These are phyloP conservation scores for Chloroclysta siterata DNA, from an alignment of 2,888 invertebrate genomes.

Conservation along the genomic window DNA sequence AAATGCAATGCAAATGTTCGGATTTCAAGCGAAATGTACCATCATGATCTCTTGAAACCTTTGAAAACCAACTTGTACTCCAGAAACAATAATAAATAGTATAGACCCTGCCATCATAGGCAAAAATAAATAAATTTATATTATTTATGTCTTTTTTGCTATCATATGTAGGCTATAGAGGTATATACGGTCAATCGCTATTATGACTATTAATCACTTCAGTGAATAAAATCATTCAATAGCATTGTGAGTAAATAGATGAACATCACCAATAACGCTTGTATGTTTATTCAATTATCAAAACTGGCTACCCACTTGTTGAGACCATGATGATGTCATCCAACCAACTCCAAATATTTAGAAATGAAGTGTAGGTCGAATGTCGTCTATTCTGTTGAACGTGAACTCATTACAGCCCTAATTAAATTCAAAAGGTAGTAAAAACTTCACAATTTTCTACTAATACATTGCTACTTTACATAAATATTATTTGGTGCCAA, in stretches of 20 bases:
- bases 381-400: neutral
- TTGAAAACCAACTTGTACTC: neutral
- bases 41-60: neutral
- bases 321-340: neutral
- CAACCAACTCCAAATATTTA: slow-evolving; percentile 1
- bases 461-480: slow-evolving; percentile 5
- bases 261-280: neutral
- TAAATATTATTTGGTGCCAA: slow-evolving; percentile 11
- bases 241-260: neutral
- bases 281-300: neutral
- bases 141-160: no score
- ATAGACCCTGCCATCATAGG: no score
- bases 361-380: slow-evolving; percentile 2
- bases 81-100: neutral
- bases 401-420: slow-evolving; percentile 13
- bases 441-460: slow-evolving; percentile 6
- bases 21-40: neutral
- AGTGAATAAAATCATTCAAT: neutral
- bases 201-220: neutral
- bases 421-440: slow-evolving; percentile 6
- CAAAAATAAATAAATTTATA: no score
- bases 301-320: neutral
- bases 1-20: neutral
- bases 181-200: no score
- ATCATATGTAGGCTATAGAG: no score